phyloP scores from a whole-genome alignment of 2,888 invertebrate genomes.

The Nowickia ferox region DNA sequence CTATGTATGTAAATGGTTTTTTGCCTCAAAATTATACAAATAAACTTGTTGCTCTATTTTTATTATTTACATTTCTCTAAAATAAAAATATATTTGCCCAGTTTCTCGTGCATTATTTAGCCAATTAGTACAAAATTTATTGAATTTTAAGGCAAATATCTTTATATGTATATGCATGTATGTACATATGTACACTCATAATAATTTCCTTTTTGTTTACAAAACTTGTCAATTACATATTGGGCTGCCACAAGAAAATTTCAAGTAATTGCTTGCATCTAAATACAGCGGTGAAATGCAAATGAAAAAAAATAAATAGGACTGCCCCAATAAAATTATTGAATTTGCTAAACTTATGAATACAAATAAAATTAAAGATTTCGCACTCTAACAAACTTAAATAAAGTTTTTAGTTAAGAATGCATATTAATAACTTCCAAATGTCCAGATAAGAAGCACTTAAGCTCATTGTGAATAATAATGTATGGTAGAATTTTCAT shows the following conservation, averaged over 20 bases:
- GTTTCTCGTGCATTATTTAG: conserved; percentile 1
- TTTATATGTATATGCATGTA: neutral
- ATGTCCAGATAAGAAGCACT: too few species aligned
- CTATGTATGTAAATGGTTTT: neutral
- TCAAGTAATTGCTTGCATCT: conserved; percentile 36
- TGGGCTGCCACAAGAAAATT: conserved; percentile 55
- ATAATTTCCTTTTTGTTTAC: conserved; percentile 20
- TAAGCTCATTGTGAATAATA: too few species aligned
- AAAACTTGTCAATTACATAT: conserved; percentile 52
- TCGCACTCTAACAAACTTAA: too few species aligned
- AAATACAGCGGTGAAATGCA: conserved; percentile 2
- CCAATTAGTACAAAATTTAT: conserved; percentile 39
- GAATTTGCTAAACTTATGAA: neutral
- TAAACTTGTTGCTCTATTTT: neutral
- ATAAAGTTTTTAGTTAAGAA: too few species aligned
- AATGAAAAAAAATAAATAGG: neutral
- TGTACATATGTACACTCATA: neutral
- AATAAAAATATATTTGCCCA: neutral
- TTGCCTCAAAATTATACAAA: conserved; percentile 9
- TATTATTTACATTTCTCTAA: neutral
- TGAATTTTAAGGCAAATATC: neutral
- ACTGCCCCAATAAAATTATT: neutral
- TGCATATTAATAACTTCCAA: too few species aligned
- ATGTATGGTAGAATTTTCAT: too few species aligned
- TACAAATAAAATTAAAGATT: neutral